Conservation (phyloP, 2,888 invertebrate genomes). For the Chymomyza caudatula region DNA sequence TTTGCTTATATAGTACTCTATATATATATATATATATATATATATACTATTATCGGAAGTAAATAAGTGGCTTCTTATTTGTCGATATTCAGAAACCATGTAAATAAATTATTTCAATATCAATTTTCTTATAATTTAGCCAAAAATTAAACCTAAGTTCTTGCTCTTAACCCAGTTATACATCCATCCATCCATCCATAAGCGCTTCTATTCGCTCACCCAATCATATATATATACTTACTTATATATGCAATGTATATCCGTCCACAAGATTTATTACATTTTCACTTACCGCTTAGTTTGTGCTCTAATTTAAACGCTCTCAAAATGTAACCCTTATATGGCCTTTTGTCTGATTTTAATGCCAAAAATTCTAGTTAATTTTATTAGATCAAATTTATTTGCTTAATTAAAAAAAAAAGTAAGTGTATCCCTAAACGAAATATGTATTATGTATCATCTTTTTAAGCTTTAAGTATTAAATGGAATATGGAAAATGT, state of each 20-base stretch:
- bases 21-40: background rate
- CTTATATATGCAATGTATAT: conserved; percentile 59
- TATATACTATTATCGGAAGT: background rate
- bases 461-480: conserved; percentile 33
- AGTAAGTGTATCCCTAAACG: conserved; percentile 21
- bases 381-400: conserved; percentile 63
- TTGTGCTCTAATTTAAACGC: background rate
- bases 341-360: conserved; percentile 26
- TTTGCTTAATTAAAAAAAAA: conserved; percentile 37
- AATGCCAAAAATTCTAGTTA: conserved; percentile 51
- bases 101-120: background rate
- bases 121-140: background rate
- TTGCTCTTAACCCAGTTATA: background rate
- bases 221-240: conserved; percentile 25
- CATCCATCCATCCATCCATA: background rate
- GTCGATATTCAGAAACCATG: background rate
- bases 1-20: background rate
- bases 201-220: conserved; percentile 13
- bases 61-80: no score
- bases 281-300: background rate
- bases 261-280: conserved; percentile 62
- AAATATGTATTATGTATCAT: conserved; percentile 22
- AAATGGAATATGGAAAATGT: conserved; percentile 47
- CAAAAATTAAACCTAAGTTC: background rate
- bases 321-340: background rate